phyloP scores from a whole-genome alignment of 2,888 invertebrate genomes.

The Tinea semifulvella region DNA sequence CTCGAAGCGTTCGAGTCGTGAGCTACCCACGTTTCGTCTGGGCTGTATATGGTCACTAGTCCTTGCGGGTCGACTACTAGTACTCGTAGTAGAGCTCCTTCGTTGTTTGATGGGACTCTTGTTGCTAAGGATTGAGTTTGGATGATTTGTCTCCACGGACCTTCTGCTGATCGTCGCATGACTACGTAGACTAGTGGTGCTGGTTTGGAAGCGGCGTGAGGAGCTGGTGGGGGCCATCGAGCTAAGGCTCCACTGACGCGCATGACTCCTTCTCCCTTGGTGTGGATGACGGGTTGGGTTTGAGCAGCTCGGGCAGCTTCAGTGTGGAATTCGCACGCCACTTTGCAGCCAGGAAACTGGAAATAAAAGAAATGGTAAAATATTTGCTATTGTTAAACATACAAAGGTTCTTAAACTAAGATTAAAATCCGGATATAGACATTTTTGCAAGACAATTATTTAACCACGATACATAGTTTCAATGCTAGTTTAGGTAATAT shows the following conservation, averaged over 20 bases:
- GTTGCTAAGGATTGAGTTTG: slow-evolving; percentile 73
- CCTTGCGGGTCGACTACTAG: slow-evolving; percentile 76
- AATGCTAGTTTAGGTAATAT: too few species aligned
- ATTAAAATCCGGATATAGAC: too few species aligned
- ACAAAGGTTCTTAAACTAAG: too few species aligned
- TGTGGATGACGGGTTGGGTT: slow-evolving; percentile 75
- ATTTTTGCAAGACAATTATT: too few species aligned
- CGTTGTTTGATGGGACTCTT: slow-evolving; percentile 70
- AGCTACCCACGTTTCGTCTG: slow-evolving; percentile 69
- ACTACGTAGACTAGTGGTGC: slow-evolving; percentile 74
- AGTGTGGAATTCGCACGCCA: slow-evolving; percentile 74
- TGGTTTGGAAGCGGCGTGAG: slow-evolving; percentile 63
- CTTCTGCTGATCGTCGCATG: slow-evolving; percentile 71
- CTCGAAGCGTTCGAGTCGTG: slow-evolving; percentile 61
- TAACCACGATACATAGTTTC: too few species aligned
- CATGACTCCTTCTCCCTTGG: slow-evolving; percentile 74
- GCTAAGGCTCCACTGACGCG: slow-evolving; percentile 70
- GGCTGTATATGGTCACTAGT: slow-evolving; percentile 75
- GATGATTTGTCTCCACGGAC: slow-evolving; percentile 73
- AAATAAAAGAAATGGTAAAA: slow-evolving; percentile 27
- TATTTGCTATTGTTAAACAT: slow-evolving; percentile 15
- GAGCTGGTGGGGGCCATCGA: slow-evolving; percentile 71
- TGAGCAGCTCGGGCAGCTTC: slow-evolving; percentile 70
- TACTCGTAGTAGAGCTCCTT: slow-evolving; percentile 72
- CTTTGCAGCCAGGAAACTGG: slow-evolving; percentile 77